A percentile compares a stretch with the other conserved stretches of the same genome.
Evolutionary conservation across 2,888 invertebrate species (phyloP).

Genomic region (Drosophila nr. perissopoda): DNA sequence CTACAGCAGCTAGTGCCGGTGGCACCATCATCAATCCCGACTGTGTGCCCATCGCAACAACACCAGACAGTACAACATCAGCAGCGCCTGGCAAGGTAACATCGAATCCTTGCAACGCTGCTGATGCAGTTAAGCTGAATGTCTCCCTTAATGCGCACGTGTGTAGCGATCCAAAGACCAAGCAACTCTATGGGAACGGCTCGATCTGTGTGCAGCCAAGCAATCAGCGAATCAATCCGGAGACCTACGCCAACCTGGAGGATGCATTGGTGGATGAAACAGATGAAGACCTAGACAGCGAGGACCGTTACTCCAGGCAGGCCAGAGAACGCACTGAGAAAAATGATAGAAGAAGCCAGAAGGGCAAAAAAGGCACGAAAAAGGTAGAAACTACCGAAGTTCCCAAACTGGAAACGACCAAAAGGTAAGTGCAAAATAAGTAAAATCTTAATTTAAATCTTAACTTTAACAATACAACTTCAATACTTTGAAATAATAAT

Average conservation of each 20-base stretch:
- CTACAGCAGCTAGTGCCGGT: too few relatives aligned
- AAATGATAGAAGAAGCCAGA: background rate
- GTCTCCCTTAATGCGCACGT: conserved; percentile 81
- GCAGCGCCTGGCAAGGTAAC: background rate
- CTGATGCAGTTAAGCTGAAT: conserved; percentile 73
- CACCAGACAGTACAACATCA: background rate
- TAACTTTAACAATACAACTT: too few relatives aligned
- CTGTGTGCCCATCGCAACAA: conserved; percentile 54
- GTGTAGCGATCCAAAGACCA: conserved; percentile 67
- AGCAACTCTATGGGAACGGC: conserved; percentile 75
- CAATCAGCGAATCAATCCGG: conserved; percentile 3
- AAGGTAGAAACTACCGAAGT: background rate
- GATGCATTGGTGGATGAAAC: conserved; percentile 11
- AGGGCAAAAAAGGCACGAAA: background rate
- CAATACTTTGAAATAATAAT: background rate
- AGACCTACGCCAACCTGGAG: conserved; percentile 7
- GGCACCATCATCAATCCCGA: conserved; percentile 55
- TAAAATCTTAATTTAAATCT: too few relatives aligned
- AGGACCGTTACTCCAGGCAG: conserved; percentile 36
- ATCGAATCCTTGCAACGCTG: conserved; percentile 14
- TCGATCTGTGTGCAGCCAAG: conserved; percentile 66
- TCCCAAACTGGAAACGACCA: background rate
- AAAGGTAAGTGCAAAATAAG: background rate
- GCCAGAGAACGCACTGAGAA: background rate
- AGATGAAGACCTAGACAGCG: conserved; percentile 13